phyloP scores from a whole-genome alignment of 2,113 vertebrate species.

The Pterophyllum scalare region DNA sequence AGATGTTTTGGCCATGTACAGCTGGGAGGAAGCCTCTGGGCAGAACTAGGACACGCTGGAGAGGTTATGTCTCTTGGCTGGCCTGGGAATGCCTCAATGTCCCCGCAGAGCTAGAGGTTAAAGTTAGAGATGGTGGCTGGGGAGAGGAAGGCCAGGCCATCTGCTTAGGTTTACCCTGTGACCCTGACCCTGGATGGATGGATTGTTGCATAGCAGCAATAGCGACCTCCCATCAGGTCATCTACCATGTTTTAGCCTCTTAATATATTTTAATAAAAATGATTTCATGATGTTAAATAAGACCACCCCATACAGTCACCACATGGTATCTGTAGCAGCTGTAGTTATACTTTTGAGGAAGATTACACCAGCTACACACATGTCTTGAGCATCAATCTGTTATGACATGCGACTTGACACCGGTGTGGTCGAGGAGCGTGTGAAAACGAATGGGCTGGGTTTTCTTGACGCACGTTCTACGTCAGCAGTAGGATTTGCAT shows the following conservation, averaged over 20 bases:
- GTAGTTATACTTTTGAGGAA: neutral
- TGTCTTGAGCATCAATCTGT: neutral
- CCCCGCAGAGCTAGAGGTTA: no score
- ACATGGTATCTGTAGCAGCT: neutral
- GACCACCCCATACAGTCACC: neutral
- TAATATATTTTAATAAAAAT: neutral
- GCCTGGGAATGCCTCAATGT: no score
- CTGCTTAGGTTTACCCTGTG: neutral
- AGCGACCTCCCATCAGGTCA: neutral
- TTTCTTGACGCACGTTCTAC: neutral
- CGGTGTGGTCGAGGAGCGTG: neutral
- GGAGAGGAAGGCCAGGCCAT: neutral
- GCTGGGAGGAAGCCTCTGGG: neutral
- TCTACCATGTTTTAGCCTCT: neutral
- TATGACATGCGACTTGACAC: neutral
- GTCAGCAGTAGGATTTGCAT: neutral
- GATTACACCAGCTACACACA: neutral
- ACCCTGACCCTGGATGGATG: fast-evolving
- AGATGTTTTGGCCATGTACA: neutral
- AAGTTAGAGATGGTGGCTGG: no score
- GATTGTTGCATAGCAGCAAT: neutral
- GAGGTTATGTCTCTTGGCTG: no score
- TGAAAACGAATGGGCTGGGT: neutral
- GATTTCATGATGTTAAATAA: no score
- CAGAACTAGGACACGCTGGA: neutral